Evolutionary conservation across 2,113 vertebrate genomes (phyloP).

Genomic region (Maccullochella peelii): DNA sequence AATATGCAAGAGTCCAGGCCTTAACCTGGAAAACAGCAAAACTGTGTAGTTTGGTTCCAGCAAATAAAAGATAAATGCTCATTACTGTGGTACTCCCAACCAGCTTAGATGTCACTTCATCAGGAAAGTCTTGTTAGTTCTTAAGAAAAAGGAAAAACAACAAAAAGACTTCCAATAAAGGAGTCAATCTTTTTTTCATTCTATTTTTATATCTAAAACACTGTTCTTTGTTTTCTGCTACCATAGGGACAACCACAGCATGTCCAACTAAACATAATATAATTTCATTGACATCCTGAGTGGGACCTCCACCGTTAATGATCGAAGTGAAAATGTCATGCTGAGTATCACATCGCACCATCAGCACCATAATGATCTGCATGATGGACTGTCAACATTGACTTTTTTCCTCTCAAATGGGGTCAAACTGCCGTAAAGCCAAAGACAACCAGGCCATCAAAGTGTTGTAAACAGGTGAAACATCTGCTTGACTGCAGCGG

Average conservation of each 20-base stretch:
- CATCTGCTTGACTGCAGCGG: slow-evolving; percentile 56
- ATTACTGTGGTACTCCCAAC: background rate
- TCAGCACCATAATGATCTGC: slow-evolving; percentile 63
- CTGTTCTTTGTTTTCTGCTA: background rate
- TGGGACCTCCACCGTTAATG: slow-evolving; percentile 49
- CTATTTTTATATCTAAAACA: background rate
- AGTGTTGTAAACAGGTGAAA: slow-evolving; percentile 64
- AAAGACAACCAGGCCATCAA: slow-evolving; percentile 53
- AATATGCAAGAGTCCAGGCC: background rate
- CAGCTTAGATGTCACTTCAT: background rate
- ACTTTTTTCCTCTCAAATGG: slow-evolving; percentile 61
- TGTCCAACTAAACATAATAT: background rate
- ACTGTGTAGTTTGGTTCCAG: background rate
- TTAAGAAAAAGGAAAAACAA: background rate
- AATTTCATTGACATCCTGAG: slow-evolving; percentile 47
- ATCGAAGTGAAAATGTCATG: slow-evolving; percentile 30
- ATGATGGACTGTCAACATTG: slow-evolving; percentile 79
- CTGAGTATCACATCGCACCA: slow-evolving; percentile 42
- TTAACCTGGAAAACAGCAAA: background rate
- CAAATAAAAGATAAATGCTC: background rate
- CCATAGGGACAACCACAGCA: background rate
- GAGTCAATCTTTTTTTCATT: background rate
- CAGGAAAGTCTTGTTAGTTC: background rate
- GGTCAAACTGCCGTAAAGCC: slow-evolving; percentile 54
- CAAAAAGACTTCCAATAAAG: background rate